Conservation (phyloP, 2,797 vertebrate genomes). For the Triplophysa bombifrons region DNA sequence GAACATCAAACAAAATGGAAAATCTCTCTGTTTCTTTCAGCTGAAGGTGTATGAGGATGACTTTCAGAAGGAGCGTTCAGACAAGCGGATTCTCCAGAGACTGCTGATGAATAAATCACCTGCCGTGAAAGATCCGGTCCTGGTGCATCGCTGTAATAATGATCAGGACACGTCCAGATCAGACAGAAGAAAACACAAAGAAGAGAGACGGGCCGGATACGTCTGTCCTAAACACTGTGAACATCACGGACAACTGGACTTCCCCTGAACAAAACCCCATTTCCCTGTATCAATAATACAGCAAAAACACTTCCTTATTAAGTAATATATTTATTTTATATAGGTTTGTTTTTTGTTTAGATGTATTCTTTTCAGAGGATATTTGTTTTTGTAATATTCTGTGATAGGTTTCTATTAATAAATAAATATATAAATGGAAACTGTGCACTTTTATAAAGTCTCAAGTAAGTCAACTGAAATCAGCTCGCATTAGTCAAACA, state of each 20-base stretch:
- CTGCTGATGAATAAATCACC: conserved; percentile 75
- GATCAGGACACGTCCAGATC: conserved; percentile 62
- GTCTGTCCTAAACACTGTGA: conserved; percentile 69
- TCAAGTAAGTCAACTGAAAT: too few relatives aligned
- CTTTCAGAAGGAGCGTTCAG: conserved; percentile 78
- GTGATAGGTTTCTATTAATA: not conserved
- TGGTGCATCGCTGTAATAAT: conserved; percentile 81
- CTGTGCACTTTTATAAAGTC: too few relatives aligned
- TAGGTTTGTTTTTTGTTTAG: not conserved
- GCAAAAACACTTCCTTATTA: not conserved
- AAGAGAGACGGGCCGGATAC: conserved; percentile 48
- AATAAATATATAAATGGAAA: too few relatives aligned
- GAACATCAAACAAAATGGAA: too few relatives aligned
- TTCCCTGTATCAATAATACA: not conserved
- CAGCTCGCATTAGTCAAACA: too few relatives aligned
- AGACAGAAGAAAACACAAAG: conserved; percentile 60
- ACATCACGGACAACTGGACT: conserved; percentile 56
- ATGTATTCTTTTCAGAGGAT: not conserved
- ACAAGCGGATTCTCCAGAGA: conserved; percentile 81
- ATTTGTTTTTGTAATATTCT: conserved; percentile 14
- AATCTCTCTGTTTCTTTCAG: conserved; percentile 55
- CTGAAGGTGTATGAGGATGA: conserved; percentile 83
- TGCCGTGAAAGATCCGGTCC: conserved; percentile 66
- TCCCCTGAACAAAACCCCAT: conserved; percentile 45
- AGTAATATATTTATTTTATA: conserved; percentile 23